These are phyloP conservation scores for Pseudomyrmex dendroicus DNA, from an alignment of 1,140 invertebrate genomes.

Conservation along the genomic window DNA sequence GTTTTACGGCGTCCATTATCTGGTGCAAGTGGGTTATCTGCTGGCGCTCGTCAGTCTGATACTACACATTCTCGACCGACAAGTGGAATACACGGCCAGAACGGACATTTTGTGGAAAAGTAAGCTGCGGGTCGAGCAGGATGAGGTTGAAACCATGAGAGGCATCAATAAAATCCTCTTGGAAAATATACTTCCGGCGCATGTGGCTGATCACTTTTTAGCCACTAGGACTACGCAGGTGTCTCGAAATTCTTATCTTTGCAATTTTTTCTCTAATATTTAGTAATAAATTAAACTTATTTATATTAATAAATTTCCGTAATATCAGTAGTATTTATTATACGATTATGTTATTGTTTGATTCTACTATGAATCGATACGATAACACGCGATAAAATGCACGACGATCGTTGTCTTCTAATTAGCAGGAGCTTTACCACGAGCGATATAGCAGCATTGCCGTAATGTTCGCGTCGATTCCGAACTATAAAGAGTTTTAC, in stretches of 20 bases:
- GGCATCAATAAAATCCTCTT: conserved; percentile 97
- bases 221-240: conserved; percentile 88
- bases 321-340: no score
- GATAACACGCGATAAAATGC: not conserved
- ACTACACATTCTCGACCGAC: conserved; percentile 92
- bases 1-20: conserved; percentile 88
- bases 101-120: conserved; percentile 97
- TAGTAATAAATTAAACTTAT: no score
- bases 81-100: conserved; percentile 94
- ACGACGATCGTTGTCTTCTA: conserved; percentile 40
- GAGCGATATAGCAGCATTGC: conserved; percentile 97
- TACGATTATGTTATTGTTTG: not conserved
- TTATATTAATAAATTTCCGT: no score
- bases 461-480: conserved; percentile 99
- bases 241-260: not conserved
- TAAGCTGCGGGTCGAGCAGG: conserved; percentile 96
- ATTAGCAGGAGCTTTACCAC: conserved; percentile 94
- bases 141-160: conserved; percentile 97
- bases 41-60: conserved; percentile 88
- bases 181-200: conserved; percentile 98
- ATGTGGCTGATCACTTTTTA: conserved; percentile 97
- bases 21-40: conserved; percentile 88
- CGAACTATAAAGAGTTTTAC: conserved; percentile 99
- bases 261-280: not conserved
- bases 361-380: not conserved